Percentiles rank a stretch among this genome's conserved stretches.
Conservation (phyloP, 1,140 invertebrate genomes). For the Drosophila repleta region DNA sequence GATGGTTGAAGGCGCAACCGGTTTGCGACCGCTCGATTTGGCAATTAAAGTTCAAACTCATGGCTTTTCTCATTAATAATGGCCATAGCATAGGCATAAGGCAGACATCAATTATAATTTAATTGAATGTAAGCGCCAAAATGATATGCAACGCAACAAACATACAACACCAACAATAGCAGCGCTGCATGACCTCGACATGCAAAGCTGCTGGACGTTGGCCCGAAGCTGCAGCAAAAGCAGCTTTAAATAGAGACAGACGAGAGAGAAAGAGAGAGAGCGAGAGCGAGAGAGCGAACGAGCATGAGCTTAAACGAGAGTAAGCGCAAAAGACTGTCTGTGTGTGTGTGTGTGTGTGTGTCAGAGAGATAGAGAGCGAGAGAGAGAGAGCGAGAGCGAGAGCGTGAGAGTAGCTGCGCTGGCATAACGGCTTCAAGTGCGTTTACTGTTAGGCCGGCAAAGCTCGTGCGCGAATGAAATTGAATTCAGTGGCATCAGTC, state of each 20-base stretch:
- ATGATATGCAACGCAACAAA: constrained; percentile 43
- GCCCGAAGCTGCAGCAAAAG: constrained; percentile 32
- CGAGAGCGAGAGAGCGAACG: constrained; percentile 5
- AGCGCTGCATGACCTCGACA: constrained; percentile 74
- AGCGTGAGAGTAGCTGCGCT: constrained; percentile 25
- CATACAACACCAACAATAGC: constrained; percentile 38
- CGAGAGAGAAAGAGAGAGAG: constrained; percentile 21
- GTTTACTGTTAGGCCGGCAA: constrained; percentile 72
- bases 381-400: not conserved
- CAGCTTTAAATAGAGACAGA: constrained; percentile 32
- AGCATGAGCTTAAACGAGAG: not conserved
- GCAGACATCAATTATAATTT: constrained; percentile 69
- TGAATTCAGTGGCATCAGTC: constrained; percentile 75
- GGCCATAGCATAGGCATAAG: constrained; percentile 55
- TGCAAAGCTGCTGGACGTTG: constrained; percentile 66
- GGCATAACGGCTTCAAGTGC: constrained; percentile 56
- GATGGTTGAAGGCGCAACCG: constrained; percentile 47
- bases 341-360: not conserved
- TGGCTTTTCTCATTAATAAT: constrained; percentile 48
- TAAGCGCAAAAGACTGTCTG: not conserved
- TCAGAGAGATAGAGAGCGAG: not conserved
- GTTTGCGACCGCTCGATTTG: constrained; percentile 37
- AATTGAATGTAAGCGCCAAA: constrained; percentile 68
- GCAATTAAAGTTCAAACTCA: constrained; percentile 80
- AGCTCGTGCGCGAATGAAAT: constrained; percentile 56